Percentiles rank a stretch among this genome's conserved stretches.
Conservation (phyloP, 2,888 invertebrate species). For the Rhogogaster chlorosoma region DNA sequence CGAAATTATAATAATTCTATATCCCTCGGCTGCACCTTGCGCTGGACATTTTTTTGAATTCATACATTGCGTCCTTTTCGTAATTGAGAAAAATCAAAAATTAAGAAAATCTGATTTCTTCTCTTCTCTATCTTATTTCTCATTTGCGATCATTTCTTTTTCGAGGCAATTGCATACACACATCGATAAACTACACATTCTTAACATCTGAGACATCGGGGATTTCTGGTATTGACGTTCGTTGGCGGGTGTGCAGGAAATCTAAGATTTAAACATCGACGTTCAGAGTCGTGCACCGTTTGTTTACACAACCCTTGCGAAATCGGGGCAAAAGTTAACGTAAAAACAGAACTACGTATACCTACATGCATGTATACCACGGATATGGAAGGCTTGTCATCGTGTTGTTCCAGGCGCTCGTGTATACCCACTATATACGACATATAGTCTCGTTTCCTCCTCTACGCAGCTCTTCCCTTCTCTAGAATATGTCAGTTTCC, state of each 20-base stretch:
- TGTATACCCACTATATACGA: background rate
- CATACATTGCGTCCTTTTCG: background rate
- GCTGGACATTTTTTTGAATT: background rate
- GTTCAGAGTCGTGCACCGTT: background rate
- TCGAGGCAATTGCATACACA: background rate
- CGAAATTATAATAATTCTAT: background rate
- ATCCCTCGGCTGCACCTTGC: background rate
- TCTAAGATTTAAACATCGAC: slow-evolving; percentile 8
- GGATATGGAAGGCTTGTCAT: slow-evolving; percentile 5
- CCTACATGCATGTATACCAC: background rate
- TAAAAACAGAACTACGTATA: background rate
- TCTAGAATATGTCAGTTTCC: background rate
- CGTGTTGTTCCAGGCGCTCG: slow-evolving; percentile 46
- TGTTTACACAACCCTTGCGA: slow-evolving; percentile 51
- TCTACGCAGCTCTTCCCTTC: background rate
- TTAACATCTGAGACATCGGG: background rate
- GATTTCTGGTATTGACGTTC: slow-evolving; percentile 3
- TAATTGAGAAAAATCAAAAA: background rate
- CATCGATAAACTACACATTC: background rate
- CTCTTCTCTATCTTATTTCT: background rate
- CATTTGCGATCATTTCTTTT: background rate
- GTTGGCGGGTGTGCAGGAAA: slow-evolving; percentile 24
- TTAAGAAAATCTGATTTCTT: background rate
- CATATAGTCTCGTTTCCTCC: background rate
- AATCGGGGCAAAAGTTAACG: slow-evolving; percentile 38